Base-by-base conservation (phyloP, 2,113 vertebrate species). In the Sigmodon hispidus region DNA sequence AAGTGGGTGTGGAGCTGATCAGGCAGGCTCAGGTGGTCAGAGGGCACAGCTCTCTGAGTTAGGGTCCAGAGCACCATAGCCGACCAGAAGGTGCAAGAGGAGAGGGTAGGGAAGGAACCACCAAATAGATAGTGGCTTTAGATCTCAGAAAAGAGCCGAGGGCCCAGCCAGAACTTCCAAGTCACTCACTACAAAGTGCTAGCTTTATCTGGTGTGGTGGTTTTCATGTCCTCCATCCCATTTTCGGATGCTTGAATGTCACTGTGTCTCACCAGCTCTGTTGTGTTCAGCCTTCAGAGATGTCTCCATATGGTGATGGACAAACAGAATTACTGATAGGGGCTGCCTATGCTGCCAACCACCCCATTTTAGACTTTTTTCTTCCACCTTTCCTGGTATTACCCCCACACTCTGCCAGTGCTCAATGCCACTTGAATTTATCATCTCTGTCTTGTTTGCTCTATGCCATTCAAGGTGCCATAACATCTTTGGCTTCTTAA, bases 301-400 rank as follows among this genome's bases (percentile, higher is more conserved):
- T 36, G 48, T 40, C 67, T 92, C 22, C 10, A 2, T 9, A 26
- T 59, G 22, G 61, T n/a, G 4, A 29, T 26, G 17, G 57, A 31
- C 8, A 50, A 31, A 4, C 11, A 7, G 1, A 50, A 4, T 4
- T 63, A 7, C 13, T 16, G 50, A 0, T 55, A 12, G 0, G 36
- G 17, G 4, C 0, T 85, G 22, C 21, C 4, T 3, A 12, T 57
- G 50, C 31, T 89, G 45, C 26, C 5, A 34, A 6, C 36, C 48
- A 13, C 43, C 45, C 21, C 26, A 26, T 48, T 65, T 63, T 40
- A 22, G 13, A 0, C 15, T 24, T 34, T 15, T 17, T 9, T 29
- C 24, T 26, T 83, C 22, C 24, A 26, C 61, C 19, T 48, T 36
- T 88, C 24, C 16, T 73, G 50, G 19, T 21, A 21, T 75, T 50